Evolutionary conservation across 2,888 invertebrate species (phyloP).

Genomic region (Ornithoptera priamus): DNA sequence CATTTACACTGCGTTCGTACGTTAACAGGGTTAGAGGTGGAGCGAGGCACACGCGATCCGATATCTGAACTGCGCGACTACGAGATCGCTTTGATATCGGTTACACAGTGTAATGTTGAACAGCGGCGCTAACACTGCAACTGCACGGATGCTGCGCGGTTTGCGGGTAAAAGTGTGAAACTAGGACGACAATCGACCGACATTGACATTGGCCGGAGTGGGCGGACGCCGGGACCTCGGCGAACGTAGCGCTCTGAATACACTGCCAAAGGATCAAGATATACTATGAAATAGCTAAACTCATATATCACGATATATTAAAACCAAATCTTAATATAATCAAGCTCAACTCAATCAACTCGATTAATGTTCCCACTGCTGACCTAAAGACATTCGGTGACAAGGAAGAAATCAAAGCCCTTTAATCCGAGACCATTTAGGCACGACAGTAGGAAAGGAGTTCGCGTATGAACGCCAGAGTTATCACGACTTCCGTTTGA

Average conservation of each 20-base stretch:
- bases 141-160: constrained; percentile 9
- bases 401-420: too few species aligned
- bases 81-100: constrained; percentile 29
- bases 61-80: constrained; percentile 20
- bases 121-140: constrained; percentile 7
- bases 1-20: constrained; percentile 53
- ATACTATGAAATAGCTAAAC: neutral
- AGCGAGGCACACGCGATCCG: constrained; percentile 26
- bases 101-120: constrained; percentile 23
- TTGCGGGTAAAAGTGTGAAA: constrained; percentile 18
- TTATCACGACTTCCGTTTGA: too few species aligned
- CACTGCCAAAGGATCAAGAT: neutral
- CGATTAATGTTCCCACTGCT: too few species aligned
- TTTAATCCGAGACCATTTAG: too few species aligned
- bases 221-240: constrained; percentile 9
- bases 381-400: too few species aligned
- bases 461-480: too few species aligned
- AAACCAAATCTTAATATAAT: too few species aligned
- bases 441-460: too few species aligned
- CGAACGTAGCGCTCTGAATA: neutral
- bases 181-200: constrained; percentile 22
- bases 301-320: neutral
- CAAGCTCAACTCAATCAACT: too few species aligned
- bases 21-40: constrained; percentile 32
- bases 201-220: constrained; percentile 26